Conservation (phyloP, 1,140 invertebrate genomes). For the Neodiprion lecontei region DNA sequence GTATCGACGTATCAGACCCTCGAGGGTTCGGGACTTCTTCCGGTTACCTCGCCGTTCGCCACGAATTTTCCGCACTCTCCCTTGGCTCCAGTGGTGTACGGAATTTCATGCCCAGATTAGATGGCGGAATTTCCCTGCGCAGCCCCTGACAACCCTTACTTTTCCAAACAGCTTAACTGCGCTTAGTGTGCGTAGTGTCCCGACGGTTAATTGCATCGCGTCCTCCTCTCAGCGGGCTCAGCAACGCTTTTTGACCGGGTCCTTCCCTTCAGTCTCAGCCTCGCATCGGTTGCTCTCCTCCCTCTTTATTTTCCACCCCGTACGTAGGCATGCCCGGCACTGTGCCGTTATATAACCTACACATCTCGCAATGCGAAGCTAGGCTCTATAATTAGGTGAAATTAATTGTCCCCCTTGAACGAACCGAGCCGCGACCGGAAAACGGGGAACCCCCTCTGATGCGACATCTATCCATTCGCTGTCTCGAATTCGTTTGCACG, state of each 20-base stretch:
- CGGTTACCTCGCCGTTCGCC: neutral
- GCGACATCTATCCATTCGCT: neutral
- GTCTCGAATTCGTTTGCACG: no score
- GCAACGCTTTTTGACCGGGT: neutral
- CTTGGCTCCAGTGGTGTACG: neutral
- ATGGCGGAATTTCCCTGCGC: neutral
- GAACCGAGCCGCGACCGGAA: neutral
- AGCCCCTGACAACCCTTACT: neutral
- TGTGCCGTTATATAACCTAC: neutral
- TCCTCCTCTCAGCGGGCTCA: neutral
- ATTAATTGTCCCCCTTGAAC: neutral
- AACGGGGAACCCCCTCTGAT: neutral
- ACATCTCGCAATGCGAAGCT: neutral
- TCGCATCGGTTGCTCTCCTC: neutral
- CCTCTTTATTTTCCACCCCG: neutral
- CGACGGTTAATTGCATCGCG: slow-evolving; percentile 2
- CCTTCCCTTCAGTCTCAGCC: neutral
- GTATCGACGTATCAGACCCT: neutral
- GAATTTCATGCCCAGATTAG: neutral
- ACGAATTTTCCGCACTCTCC: neutral
- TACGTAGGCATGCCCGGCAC: neutral
- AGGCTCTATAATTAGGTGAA: slow-evolving; percentile 1
- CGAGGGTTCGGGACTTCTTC: neutral
- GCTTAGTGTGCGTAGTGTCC: neutral
- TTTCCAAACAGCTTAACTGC: neutral